phyloP scores from a whole-genome alignment of 30 jellyfish, hydroid and myxozoan genomes.

The Mastigias papua region DNA sequence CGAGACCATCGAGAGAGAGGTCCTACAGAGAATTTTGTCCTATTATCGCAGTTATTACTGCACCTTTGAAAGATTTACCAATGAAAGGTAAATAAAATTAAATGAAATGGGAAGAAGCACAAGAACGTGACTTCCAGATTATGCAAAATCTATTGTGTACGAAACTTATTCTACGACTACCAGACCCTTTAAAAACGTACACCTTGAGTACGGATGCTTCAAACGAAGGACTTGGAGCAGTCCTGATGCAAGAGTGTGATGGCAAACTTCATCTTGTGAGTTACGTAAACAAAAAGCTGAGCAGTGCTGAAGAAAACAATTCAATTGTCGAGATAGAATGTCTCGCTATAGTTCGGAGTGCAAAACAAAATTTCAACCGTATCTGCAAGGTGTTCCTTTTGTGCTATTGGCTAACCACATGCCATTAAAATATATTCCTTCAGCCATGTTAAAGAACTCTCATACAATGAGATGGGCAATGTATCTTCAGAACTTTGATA shows the following conservation, averaged over 20 bases:
- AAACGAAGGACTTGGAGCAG: constrained; percentile 43
- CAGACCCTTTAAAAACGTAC: constrained; percentile 4
- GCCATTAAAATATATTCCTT: too few species aligned
- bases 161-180: constrained; percentile 39
- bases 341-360: constrained; percentile 45
- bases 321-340: constrained; percentile 30
- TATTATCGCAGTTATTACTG: constrained; percentile 19
- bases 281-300: constrained; percentile 33
- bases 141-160: not conserved
- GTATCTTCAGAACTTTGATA: constrained; percentile 15
- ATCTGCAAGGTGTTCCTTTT: constrained; percentile 1
- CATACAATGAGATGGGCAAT: too few species aligned
- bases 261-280: constrained; percentile 29
- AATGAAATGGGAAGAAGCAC: constrained; percentile 32
- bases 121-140: constrained; percentile 8
- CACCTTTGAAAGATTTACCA: constrained; percentile 33
- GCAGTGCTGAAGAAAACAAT: not conserved
- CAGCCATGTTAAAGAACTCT: constrained; percentile 1
- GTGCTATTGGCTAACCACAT: not conserved
- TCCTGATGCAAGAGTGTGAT: constrained; percentile 40
- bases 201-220: constrained; percentile 49
- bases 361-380: not conserved
- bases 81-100: constrained; percentile 23
- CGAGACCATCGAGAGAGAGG: not conserved
- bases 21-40: constrained; percentile 20